These are phyloP conservation scores for Cyrtorhinus lividipennis DNA, from an alignment of 1,140 invertebrate genomes.

Conservation along the genomic window DNA sequence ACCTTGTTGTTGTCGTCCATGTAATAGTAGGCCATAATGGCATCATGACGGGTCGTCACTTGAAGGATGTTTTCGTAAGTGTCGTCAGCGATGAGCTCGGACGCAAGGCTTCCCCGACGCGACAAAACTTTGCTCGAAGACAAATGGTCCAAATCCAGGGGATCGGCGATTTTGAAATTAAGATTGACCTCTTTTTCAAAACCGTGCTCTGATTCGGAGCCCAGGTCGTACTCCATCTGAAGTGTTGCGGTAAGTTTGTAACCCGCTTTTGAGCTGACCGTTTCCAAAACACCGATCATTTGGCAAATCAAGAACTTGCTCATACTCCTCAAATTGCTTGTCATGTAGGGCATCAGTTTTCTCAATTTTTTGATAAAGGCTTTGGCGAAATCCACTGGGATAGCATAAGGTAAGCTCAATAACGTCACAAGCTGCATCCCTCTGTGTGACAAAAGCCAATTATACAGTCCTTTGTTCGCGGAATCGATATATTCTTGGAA, in stretches of 20 bases:
- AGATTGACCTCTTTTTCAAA: conserved; percentile 28
- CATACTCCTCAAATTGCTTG: conserved; percentile 29
- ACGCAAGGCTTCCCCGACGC: conserved; percentile 18
- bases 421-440: conserved; percentile 64
- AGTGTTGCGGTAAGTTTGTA: conserved; percentile 43
- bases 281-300: conserved; percentile 28
- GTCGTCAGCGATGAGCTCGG: conserved; percentile 36
- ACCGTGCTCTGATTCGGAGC: conserved; percentile 26
- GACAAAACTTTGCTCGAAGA: conserved; percentile 7
- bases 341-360: conserved; percentile 17
- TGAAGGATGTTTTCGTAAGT: conserved; percentile 76
- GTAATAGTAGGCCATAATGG: conserved; percentile 80
- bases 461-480: conserved; percentile 75
- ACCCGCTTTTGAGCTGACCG: conserved; percentile 32
- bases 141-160: background rate
- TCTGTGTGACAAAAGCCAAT: conserved; percentile 73
- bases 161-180: conserved; percentile 44
- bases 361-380: conserved; percentile 59
- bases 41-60: conserved; percentile 64
- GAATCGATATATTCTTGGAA: conserved; percentile 85
- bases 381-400: conserved; percentile 72
- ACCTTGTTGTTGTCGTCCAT: conserved; percentile 72
- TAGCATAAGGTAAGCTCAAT: conserved; percentile 63
- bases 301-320: conserved; percentile 41
- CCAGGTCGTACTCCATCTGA: conserved; percentile 50